A percentile compares a stretch with the other conserved stretches of the same genome.
phyloP scores from a whole-genome alignment of 2,888 invertebrate species.

The Xanthia icteritia region DNA sequence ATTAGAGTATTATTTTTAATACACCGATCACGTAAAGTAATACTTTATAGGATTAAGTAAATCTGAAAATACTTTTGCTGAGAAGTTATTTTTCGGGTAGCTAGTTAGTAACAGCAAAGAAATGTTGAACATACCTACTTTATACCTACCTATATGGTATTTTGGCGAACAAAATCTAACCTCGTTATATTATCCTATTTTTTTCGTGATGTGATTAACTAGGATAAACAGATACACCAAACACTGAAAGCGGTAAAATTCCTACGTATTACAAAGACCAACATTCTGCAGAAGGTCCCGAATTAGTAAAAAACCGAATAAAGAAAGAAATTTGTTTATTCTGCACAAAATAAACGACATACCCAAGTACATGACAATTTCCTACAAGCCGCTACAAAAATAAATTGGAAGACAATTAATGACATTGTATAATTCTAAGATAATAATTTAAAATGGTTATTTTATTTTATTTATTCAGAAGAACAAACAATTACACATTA shows the following conservation, averaged over 20 bases:
- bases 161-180: not conserved
- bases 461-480: too few relatives aligned
- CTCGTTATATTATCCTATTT: too few relatives aligned
- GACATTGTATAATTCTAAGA: constrained; percentile 16
- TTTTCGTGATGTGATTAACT: too few relatives aligned
- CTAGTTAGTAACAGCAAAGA: not conserved
- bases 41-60: constrained; percentile 13
- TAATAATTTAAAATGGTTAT: constrained; percentile 31
- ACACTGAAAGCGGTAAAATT: not conserved
- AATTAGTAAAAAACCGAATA: too few relatives aligned
- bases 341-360: too few relatives aligned
- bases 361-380: not conserved
- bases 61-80: constrained; percentile 9
- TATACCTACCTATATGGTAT: not conserved
- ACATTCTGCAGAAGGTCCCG: too few relatives aligned
- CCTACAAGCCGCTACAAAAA: not conserved
- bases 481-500: too few relatives aligned
- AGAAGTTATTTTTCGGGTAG: not conserved
- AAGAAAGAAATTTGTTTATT: too few relatives aligned
- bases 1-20: constrained; percentile 25
- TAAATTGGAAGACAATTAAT: constrained; percentile 3
- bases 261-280: not conserved
- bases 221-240: not conserved
- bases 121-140: not conserved
- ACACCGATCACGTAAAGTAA: constrained; percentile 18